phyloP scores from a whole-genome alignment of 2,113 vertebrate species.

The Nannobrachium achirus region DNA sequence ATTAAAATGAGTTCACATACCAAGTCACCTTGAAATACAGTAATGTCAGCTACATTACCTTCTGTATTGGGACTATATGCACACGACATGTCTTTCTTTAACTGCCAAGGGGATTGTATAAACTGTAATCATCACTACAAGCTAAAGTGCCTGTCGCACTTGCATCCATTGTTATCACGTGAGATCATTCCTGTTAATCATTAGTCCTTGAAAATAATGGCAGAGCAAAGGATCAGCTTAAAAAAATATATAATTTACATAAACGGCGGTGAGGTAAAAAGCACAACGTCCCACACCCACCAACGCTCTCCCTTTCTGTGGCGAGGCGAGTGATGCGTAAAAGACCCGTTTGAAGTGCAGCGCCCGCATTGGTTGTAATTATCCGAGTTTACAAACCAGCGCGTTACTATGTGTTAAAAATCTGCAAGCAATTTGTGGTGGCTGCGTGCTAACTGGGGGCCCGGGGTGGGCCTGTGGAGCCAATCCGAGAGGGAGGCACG shows the following conservation, averaged over 20 bases:
- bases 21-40: too few relatives aligned
- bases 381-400: slow-evolving; percentile 78
- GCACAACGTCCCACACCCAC: not conserved
- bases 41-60: not conserved
- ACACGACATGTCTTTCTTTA: not conserved
- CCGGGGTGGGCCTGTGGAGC: slow-evolving; percentile 44
- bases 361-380: slow-evolving; percentile 68
- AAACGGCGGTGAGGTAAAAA: not conserved
- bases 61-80: not conserved
- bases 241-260: not conserved
- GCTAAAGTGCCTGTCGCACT: not conserved
- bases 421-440: slow-evolving; percentile 84
- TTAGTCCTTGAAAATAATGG: slow-evolving; percentile 8
- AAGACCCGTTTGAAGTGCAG: slow-evolving; percentile 51
- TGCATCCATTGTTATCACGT: slow-evolving; percentile 20
- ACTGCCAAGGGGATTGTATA: slow-evolving; percentile 13
- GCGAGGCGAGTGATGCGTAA: slow-evolving; percentile 47
- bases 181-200: slow-evolving; percentile 50
- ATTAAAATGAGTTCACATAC: too few relatives aligned
- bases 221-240: not conserved
- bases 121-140: slow-evolving; percentile 25
- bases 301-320: not conserved
- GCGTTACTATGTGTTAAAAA: slow-evolving; percentile 84
- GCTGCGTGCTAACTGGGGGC: slow-evolving; percentile 69
- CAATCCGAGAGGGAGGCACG: slow-evolving; percentile 59